phyloP scores from a whole-genome alignment of 2,888 invertebrate species.

The Scaeva pyrastri region DNA sequence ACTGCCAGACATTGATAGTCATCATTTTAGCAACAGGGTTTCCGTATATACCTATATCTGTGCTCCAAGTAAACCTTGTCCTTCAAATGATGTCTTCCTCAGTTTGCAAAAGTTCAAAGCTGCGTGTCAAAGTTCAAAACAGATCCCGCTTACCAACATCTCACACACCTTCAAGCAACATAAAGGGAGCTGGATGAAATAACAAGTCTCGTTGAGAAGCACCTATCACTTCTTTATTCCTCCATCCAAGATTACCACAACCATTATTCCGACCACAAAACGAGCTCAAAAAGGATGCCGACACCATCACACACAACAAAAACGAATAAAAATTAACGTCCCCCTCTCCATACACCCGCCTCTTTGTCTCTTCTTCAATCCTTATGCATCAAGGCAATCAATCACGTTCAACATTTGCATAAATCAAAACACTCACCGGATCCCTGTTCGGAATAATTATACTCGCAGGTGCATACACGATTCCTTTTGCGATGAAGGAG shows the following conservation, averaged over 20 bases:
- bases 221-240: constrained; percentile 11
- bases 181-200: constrained; percentile 3
- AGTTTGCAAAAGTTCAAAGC: not conserved
- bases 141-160: not conserved
- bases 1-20: not conserved
- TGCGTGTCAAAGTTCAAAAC: not conserved
- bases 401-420: constrained; percentile 73
- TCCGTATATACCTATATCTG: no score
- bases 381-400: constrained; percentile 54
- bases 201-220: not conserved
- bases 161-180: not conserved
- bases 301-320: constrained; percentile 31
- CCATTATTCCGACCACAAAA: constrained; percentile 10
- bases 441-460: constrained; percentile 72
- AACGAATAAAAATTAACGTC: constrained; percentile 31
- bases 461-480: constrained; percentile 72
- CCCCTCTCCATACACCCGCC: not conserved
- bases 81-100: not conserved
- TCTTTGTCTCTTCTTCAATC: not conserved
- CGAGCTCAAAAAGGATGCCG: constrained; percentile 44
- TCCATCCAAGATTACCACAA: not conserved
- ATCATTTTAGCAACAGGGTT: no score
- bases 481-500: constrained; percentile 7
- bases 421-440: constrained; percentile 71
- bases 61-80: no score